Evolutionary conservation across 2,113 vertebrate species (phyloP), one percentile per base, ranked within the genome.

Genomic region (Odontesthes bonariensis): DNA sequence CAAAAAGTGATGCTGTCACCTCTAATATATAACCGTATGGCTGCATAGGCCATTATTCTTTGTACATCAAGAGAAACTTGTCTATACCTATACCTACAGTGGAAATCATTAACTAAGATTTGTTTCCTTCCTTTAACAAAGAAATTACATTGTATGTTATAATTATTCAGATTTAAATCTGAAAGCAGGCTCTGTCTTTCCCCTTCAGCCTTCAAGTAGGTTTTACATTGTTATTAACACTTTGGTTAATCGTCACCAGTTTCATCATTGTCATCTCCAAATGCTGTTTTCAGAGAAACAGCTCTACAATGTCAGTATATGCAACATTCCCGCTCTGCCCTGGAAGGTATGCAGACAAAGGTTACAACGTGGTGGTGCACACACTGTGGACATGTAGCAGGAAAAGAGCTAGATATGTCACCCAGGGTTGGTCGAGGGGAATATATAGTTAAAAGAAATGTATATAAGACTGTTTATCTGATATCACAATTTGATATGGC

Each of bases 211-310:
- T 38, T 38, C 10, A 38, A 38, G 10, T 38, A 38, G 35, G 35
- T 38, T 38, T 35, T 17, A 47, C 13, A 16, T 0, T 17, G 3
- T 47, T 47, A 17, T 42, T 42, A 55, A n/a, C 38, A 33, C 32
- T 74, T 57, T 47, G 23, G 27, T 74, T 66, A 17, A 13, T 9
- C 61, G 1, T 59, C 54, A 20, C n/a, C 4, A 6, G 57, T 32
- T 54, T 63, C 32, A 67, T 68, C 38, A 27, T n/a, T 31, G 16
- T 27, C 32, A 44, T 67, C 65, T 54, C 23, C 33, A 77, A 66
- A 35, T 0, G 0, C 0, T 42, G 10, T 57, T 71, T 75, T 66
- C 16, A 64, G 51, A 62, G 27, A 54, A 60, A 62, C 6, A 35
- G 49, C 44, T 44, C 9, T 14, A 38, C 62, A 54, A 60, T 58